These are phyloP conservation scores for Linepithema humile DNA, from an alignment of 1,140 invertebrate genomes.

Conservation along the genomic window DNA sequence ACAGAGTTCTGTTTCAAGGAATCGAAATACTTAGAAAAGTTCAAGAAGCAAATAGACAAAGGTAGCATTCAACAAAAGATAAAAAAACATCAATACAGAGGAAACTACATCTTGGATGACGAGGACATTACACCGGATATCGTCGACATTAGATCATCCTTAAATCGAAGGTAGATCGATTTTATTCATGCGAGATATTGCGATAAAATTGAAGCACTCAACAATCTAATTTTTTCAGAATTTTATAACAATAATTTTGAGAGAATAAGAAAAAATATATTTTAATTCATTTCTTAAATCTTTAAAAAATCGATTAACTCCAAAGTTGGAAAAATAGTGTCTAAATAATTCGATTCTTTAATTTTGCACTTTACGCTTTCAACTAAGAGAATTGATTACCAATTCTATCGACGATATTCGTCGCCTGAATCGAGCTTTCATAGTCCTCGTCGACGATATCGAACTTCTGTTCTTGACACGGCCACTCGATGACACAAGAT, in stretches of 20 bases:
- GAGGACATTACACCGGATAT: conserved; percentile 50
- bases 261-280: neutral
- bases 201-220: neutral
- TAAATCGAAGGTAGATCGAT: conserved; percentile 75
- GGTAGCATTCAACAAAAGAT: conserved; percentile 14
- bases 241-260: conserved; percentile 5
- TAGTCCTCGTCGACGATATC: conserved; percentile 45
- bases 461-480: conserved; percentile 40
- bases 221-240: neutral
- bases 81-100: conserved; percentile 60
- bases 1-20: conserved; percentile 74
- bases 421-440: conserved; percentile 26
- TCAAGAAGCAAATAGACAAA: conserved; percentile 6
- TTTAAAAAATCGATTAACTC: neutral
- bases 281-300: too few species aligned
- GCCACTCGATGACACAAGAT: conserved; percentile 52
- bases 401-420: neutral
- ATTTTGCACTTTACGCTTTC: neutral
- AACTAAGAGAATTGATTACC: neutral
- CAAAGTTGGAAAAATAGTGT: neutral
- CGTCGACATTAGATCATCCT: conserved; percentile 75
- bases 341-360: neutral
- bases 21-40: neutral
- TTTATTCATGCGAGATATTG: neutral
- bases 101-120: conserved; percentile 76